These are phyloP conservation scores for Oophaga pumilio DNA, from an alignment of 2,113 vertebrate genomes.

Conservation along the genomic window DNA sequence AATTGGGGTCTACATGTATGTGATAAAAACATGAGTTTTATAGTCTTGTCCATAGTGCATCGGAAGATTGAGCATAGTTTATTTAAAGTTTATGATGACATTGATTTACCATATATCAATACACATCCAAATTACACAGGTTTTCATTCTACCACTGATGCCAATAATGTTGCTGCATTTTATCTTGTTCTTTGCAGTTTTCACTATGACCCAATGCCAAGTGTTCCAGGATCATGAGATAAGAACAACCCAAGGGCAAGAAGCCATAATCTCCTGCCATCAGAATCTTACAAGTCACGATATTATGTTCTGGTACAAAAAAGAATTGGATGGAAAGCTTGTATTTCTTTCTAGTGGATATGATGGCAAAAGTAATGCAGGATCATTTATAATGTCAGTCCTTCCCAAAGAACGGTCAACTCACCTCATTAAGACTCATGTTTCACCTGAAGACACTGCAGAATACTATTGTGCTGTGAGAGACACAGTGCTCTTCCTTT, in stretches of 20 bases:
- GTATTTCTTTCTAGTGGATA: background rate
- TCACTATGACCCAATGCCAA: background rate
- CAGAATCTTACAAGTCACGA: constrained; percentile 26
- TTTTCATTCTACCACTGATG: background rate
- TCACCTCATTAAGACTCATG: background rate
- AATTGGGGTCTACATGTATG: too few relatives aligned
- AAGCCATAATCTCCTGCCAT: background rate
- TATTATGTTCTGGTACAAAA: constrained; percentile 55
- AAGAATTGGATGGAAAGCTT: background rate
- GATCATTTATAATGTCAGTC: constrained; percentile 29
- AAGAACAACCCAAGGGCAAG: constrained; percentile 16
- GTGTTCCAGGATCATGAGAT: constrained; percentile 20
- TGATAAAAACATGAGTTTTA: too few relatives aligned
- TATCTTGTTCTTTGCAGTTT: background rate
- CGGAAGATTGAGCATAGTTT: too few relatives aligned
- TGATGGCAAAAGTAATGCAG: background rate
- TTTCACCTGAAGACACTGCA: background rate
- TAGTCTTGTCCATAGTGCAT: too few relatives aligned
- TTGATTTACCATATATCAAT: background rate
- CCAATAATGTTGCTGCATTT: background rate
- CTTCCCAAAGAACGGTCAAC: background rate
- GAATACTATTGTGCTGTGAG: constrained; percentile 51
- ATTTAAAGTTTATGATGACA: background rate
- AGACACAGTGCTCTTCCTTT: constrained; percentile 20
- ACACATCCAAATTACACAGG: background rate